Percentiles rank a stretch among this genome's conserved stretches.
Evolutionary conservation across 2,113 vertebrate genomes (phyloP).

Genomic region (Prinia subflava): DNA sequence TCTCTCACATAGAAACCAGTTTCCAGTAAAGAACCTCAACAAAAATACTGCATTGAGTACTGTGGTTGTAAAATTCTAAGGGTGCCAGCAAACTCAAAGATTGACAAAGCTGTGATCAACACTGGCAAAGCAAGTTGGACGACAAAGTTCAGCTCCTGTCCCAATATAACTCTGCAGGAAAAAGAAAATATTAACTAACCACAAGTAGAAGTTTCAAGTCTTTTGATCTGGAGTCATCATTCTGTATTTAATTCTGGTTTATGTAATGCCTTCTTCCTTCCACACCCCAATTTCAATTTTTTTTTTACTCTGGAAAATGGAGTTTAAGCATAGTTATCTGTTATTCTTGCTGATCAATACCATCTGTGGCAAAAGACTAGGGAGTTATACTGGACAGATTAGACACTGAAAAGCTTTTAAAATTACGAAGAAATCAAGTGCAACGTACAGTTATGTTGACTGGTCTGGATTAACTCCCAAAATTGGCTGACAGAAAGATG

Average conservation of each 20-base stretch:
- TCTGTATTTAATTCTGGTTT: background rate
- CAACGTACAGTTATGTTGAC: background rate
- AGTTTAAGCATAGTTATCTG: background rate
- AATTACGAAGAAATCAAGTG: constrained; percentile 14
- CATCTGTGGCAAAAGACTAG: background rate
- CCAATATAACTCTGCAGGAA: background rate
- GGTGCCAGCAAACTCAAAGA: background rate
- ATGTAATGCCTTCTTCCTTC: background rate
- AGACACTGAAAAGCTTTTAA: background rate
- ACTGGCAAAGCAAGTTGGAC: background rate
- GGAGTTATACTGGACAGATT: background rate
- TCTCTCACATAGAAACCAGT: background rate
- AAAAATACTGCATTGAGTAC: background rate
- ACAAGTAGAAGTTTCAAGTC: background rate
- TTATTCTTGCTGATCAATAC: constrained; percentile 16
- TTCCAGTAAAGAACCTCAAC: background rate
- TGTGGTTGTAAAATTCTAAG: background rate
- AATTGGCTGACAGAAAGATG: constrained; percentile 9
- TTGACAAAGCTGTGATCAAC: background rate
- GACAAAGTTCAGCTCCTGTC: background rate
- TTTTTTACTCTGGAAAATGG: background rate
- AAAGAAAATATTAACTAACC: constrained; percentile 9
- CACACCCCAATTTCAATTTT: background rate
- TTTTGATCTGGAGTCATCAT: background rate
- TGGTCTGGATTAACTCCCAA: constrained; percentile 19